Base-by-base conservation (phyloP, 2,113 vertebrate genomes). In the Halcyon senegalensis region DNA sequence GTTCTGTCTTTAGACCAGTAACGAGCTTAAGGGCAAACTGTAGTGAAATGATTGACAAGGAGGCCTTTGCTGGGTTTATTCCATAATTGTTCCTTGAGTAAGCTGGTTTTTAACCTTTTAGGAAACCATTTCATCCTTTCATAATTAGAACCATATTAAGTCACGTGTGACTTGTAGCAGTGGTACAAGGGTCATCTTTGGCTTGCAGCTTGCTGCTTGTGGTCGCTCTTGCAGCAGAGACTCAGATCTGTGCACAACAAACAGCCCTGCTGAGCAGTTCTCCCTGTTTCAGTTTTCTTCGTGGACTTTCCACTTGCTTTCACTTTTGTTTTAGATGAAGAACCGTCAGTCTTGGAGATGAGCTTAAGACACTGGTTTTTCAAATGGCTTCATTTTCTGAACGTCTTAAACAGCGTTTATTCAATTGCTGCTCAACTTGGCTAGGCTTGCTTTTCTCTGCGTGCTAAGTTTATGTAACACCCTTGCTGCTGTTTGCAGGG, bases 391-490 rank as follows among this genome's bases (percentile, higher is more conserved):
- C 1, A 2, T 77, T 82, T 66, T 44, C 62, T 81, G 50, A 23
- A 24, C 24, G 25, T 24, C 37, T 74, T 68, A 33, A 73, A 12
- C 30, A 20, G 35, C 33, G 31, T 53, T 81, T 46, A 5, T 60
- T 66, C 24, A 35, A 0, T 19, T 72, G 59, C 59, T 63, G 41
- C 37, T 73, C 75, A 30, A 24, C 37, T 56, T 51, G 37, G 10
- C 30, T 35, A 7, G 48, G 11, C 41, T 58, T 85, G 16, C 13
- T 19, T 68, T 76, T 84, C 58, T 9, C 44, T 56, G 28, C 76
- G 16, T 21, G 4, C 23, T 24, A 2, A 16, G 11, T 63, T 43
- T 28, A 0, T 73, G 0, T 30, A 18, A 20, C 25, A 27, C 5
- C 31, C n/a, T 55, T 43, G 14, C 23, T 63, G 48, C 55, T 11